These are phyloP conservation scores for Idaea biselata DNA, from an alignment of 2,888 invertebrate species.

Conservation along the genomic window DNA sequence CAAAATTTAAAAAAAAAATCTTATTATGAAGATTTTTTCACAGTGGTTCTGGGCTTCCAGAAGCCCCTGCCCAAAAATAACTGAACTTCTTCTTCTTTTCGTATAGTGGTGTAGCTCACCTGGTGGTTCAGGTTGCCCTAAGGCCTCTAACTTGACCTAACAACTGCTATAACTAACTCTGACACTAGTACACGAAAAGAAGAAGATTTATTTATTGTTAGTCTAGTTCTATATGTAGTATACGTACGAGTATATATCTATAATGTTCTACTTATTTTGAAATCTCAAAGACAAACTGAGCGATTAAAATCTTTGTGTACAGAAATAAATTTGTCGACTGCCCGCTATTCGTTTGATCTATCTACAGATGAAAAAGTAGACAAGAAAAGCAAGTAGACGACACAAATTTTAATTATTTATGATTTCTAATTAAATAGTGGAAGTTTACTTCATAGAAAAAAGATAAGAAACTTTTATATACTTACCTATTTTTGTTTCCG, in stretches of 20 bases:
- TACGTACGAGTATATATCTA: not conserved
- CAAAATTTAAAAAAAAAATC: too few relatives aligned
- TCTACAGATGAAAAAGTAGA: constrained; percentile 70
- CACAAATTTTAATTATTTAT: constrained; percentile 23
- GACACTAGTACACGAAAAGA: too few relatives aligned
- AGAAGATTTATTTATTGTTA: not conserved
- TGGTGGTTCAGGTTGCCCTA: too few relatives aligned
- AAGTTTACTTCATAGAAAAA: not conserved
- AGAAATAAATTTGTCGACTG: constrained; percentile 73
- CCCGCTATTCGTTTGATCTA: constrained; percentile 67
- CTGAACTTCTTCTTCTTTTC: too few relatives aligned
- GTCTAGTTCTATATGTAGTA: not conserved
- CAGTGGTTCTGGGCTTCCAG: too few relatives aligned
- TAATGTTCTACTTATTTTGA: not conserved
- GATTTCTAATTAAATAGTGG: not conserved
- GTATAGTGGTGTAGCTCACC: too few relatives aligned
- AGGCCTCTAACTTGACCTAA: too few relatives aligned
- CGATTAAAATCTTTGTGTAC: constrained; percentile 67
- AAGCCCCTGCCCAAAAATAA: too few relatives aligned
- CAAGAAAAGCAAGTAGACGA: constrained; percentile 54
- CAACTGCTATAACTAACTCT: too few relatives aligned
- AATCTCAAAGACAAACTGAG: constrained; percentile 41
- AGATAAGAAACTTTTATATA: too few relatives aligned
- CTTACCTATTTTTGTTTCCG: too few relatives aligned
- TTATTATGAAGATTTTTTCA: too few relatives aligned